Evolutionary conservation across 2,888 invertebrate species (phyloP).

Genomic region (Phyllotreta striolata): DNA sequence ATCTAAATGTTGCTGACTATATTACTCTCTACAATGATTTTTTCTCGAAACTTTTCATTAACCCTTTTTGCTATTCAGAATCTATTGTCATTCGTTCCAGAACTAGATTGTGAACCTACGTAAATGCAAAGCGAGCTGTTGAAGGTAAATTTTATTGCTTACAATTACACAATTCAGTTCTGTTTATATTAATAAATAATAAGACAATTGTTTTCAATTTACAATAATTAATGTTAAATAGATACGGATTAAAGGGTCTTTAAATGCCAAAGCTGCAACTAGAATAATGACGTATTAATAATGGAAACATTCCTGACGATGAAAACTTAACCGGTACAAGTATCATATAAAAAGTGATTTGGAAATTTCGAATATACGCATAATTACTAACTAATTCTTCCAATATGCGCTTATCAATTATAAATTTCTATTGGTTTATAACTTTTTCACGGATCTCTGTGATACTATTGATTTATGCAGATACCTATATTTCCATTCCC

Average conservation of each 20-base stretch:
- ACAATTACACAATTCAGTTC: slow-evolving; percentile 21
- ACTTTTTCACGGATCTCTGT: no score
- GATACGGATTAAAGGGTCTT: slow-evolving; percentile 19
- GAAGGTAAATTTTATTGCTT: slow-evolving; percentile 21
- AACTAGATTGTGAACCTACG: slow-evolving; percentile 23
- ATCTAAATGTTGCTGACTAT: slow-evolving; percentile 9
- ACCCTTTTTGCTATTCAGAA: slow-evolving; percentile 22
- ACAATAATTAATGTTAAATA: slow-evolving; percentile 22
- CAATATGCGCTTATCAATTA: neutral
- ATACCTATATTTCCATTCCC: no score
- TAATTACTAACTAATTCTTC: no score
- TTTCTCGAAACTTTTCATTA: slow-evolving; percentile 16
- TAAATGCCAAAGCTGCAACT: slow-evolving; percentile 21
- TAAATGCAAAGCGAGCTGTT: slow-evolving; percentile 17
- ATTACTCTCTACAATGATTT: slow-evolving; percentile 9
- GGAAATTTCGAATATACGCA: no score
- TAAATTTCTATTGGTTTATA: neutral
- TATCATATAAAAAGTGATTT: neutral
- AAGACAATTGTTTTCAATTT: slow-evolving; percentile 23
- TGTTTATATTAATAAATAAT: slow-evolving; percentile 23
- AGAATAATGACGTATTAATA: slow-evolving; percentile 17
- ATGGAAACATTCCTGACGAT: slow-evolving; percentile 15
- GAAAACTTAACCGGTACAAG: neutral
- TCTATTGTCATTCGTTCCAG: slow-evolving; percentile 19
- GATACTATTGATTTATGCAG: no score